These are phyloP conservation scores for Gambusia holbrooki DNA, from an alignment of 2,113 vertebrate species.

Conservation along the genomic window DNA sequence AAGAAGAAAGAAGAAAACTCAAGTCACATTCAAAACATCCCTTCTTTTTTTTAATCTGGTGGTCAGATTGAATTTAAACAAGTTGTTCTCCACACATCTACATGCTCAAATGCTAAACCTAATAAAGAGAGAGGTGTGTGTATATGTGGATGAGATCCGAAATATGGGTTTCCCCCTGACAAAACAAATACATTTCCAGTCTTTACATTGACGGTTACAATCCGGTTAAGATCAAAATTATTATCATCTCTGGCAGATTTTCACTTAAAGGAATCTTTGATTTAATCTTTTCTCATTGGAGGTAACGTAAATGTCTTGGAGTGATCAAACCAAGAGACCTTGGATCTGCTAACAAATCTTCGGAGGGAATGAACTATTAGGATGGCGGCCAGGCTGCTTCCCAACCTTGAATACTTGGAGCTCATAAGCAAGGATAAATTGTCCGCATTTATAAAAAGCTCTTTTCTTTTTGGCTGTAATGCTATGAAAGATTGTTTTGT, in stretches of 20 bases:
- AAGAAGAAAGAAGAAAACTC: neutral
- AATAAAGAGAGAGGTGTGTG: neutral
- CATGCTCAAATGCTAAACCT: neutral
- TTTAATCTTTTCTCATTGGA: neutral
- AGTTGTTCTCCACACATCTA: no score
- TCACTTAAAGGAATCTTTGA: neutral
- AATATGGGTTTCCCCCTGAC: neutral
- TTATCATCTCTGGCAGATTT: neutral
- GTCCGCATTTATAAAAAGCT: neutral
- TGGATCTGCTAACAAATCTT: neutral
- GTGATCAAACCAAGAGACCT: neutral
- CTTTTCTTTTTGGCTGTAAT: no score
- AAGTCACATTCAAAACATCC: neutral
- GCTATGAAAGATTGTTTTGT: neutral
- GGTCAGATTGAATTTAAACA: no score
- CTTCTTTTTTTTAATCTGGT: no score
- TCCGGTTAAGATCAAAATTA: neutral
- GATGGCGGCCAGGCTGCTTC: neutral
- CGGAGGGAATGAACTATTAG: neutral
- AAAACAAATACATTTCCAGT: neutral
- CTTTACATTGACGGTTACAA: neutral
- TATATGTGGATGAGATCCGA: neutral
- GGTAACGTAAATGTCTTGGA: neutral
- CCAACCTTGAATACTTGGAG: neutral
- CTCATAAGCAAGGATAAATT: neutral